Evolutionary conservation across 2,113 vertebrate genomes (phyloP).

Genomic region (Paratilapia polleni): DNA sequence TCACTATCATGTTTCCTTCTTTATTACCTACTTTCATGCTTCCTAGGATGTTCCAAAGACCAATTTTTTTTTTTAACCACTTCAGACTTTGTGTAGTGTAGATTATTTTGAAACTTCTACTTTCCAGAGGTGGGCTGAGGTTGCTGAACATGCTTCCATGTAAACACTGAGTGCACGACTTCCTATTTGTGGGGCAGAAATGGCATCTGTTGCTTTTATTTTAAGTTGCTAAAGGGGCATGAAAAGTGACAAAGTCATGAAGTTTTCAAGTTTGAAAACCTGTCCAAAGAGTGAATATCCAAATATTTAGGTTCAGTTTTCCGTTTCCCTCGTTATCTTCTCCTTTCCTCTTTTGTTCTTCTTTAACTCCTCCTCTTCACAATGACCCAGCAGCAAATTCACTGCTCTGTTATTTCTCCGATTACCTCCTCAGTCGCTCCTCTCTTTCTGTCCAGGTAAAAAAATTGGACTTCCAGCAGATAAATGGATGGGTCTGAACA

Average conservation of each 20-base stretch:
- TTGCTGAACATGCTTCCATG: neutral
- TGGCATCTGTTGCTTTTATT: neutral
- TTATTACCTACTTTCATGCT: neutral
- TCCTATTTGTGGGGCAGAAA: neutral
- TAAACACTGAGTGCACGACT: neutral
- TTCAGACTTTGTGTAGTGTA: neutral
- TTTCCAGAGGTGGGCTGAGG: neutral
- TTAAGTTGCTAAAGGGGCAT: neutral
- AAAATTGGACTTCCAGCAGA: constrained; percentile 6
- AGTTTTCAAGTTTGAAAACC: neutral
- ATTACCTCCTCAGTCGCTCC: neutral
- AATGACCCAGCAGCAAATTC: neutral
- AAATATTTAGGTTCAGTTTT: neutral
- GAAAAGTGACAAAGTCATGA: neutral
- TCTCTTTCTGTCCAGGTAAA: constrained; percentile 15
- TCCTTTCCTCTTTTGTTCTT: neutral
- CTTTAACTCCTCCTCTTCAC: neutral
- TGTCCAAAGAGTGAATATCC: too few species aligned
- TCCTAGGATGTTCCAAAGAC: neutral
- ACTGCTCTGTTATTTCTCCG: constrained; percentile 5
- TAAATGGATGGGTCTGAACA: constrained; percentile 45
- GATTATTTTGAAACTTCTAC: neutral
- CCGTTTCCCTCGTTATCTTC: neutral
- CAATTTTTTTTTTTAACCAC: neutral
- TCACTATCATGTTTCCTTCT: neutral